Base-by-base conservation (phyloP, 2,797 vertebrate species). In the Crypturellus tataupa region DNA sequence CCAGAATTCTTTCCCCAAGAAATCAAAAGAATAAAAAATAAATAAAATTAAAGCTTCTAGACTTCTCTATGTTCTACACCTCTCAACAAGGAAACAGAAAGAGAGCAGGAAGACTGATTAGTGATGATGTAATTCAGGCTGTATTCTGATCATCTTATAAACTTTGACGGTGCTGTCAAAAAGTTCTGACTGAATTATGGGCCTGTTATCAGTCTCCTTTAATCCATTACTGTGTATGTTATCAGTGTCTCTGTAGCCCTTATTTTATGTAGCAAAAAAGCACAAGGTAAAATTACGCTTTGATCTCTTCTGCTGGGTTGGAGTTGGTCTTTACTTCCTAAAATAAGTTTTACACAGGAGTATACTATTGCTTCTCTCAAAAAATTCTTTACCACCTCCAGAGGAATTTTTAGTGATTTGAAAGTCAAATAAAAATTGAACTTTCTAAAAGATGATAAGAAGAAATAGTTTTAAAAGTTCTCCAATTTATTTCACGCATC, bases 101-200 rank as follows among this genome's bases (percentile, higher is more conserved):
- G 4, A 14, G 35, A 93, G 68, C 21, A 73, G 56, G 33, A 47
- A 89, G 42, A 80, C 33, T 76, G 65, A 87, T 89, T 89, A 65
- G 40, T 75, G 56, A 90, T 49, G 68, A 39, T 40, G 44, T 94
- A 80, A 90, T 89, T 94, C 86, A 90, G 60, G 73, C 39, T 90
- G 73, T 68, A 53, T 85, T 77, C 80, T 80, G 71, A 87, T 68
- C 47, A 89, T 79, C 64, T 90, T 87, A 79, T 94, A 93, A 96
- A 84, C 63, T 40, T 89, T 93, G 85, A 85, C 14, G 16, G 25
- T 40, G 63, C 59, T 81, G 72, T 87, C 86, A 95, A 63, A 94
- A 95, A 81, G 33, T 89, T 79, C 79, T 89, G 64, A 80, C 78
- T 95, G 64, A 94, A 96, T 82, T 80, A 87, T 31, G 75, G 56